Conservation (phyloP, 1,140 invertebrate genomes). For the Platorchestia sp. region DNA sequence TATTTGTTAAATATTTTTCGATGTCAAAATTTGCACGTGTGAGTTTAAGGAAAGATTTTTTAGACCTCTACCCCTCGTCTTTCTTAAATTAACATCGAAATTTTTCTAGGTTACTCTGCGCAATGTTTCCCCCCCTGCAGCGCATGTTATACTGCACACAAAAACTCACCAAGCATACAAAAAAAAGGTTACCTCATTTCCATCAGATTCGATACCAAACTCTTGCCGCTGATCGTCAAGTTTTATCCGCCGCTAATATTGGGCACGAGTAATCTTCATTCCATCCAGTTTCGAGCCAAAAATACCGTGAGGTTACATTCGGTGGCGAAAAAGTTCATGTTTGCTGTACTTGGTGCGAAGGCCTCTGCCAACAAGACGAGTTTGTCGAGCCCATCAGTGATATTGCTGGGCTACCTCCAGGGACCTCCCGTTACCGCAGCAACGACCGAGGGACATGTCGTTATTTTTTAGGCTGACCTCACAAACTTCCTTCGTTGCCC, state of each 20-base stretch:
- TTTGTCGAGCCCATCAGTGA: slow-evolving; percentile 34
- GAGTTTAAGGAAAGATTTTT: too few relatives aligned
- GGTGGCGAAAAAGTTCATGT: background rate
- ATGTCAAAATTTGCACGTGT: too few relatives aligned
- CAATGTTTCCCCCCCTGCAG: too few relatives aligned
- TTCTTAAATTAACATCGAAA: too few relatives aligned
- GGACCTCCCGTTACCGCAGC: background rate
- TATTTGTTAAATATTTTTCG: too few relatives aligned
- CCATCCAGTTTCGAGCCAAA: background rate
- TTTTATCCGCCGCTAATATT: background rate
- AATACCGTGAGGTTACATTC: background rate
- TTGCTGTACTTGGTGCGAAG: slow-evolving; percentile 4
- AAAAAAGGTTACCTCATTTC: background rate
- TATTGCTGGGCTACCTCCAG: slow-evolving; percentile 1
- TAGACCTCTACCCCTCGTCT: too few relatives aligned
- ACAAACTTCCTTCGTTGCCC: slow-evolving; percentile 6
- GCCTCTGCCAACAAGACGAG: slow-evolving; percentile 13
- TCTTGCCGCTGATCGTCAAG: background rate
- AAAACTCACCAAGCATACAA: too few relatives aligned
- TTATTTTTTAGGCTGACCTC: slow-evolving; percentile 19
- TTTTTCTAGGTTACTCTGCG: too few relatives aligned
- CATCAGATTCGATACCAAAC: background rate
- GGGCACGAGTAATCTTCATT: background rate
- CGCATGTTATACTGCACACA: too few relatives aligned
- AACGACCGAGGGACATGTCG: background rate